Percentiles rank a stretch among this genome's conserved stretches.
phyloP scores from a whole-genome alignment of 1,140 invertebrate species.

The Drosophila obscura region DNA sequence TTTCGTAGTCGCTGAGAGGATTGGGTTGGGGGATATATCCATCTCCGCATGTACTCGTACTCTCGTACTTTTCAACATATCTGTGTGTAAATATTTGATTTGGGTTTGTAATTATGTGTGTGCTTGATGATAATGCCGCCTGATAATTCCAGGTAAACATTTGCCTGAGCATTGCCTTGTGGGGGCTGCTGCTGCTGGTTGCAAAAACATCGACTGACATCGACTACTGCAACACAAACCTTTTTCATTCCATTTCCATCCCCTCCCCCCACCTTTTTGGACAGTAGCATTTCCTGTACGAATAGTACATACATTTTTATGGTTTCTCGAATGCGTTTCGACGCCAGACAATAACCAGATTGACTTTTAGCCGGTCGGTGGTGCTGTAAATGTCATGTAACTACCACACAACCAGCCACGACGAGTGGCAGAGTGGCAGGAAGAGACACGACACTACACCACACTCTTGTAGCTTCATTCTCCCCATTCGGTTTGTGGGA shows the following conservation, averaged over 20 bases:
- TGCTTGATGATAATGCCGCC: slow-evolving; percentile 65
- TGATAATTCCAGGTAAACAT: slow-evolving; percentile 76
- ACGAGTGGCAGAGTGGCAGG: neutral
- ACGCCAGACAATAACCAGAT: slow-evolving; percentile 71
- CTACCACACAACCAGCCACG: slow-evolving; percentile 28
- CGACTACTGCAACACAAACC: slow-evolving; percentile 50
- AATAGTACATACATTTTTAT: slow-evolving; percentile 60
- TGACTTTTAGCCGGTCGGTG: slow-evolving; percentile 66
- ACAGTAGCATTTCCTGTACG: slow-evolving; percentile 69
- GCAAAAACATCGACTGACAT: slow-evolving; percentile 65
- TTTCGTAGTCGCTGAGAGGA: slow-evolving; percentile 12
- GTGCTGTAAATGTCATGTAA: slow-evolving; percentile 71
- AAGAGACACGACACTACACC: neutral
- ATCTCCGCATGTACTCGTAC: slow-evolving; percentile 13
- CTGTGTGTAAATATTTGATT: slow-evolving; percentile 78
- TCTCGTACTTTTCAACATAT: slow-evolving; percentile 67
- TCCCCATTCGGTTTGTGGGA: too few species aligned
- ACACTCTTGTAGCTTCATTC: too few species aligned
- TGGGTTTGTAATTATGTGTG: slow-evolving; percentile 79
- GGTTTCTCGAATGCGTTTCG: slow-evolving; percentile 64
- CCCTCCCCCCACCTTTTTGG: slow-evolving; percentile 13
- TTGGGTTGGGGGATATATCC: slow-evolving; percentile 24
- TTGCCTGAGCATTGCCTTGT: slow-evolving; percentile 40
- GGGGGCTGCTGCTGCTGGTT: slow-evolving; percentile 36
- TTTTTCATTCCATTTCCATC: slow-evolving; percentile 2